Percentiles rank a stretch among this genome's conserved stretches.
Evolutionary conservation across 1,140 invertebrate species (phyloP).

Genomic region (Drosophila punjabiensis): DNA sequence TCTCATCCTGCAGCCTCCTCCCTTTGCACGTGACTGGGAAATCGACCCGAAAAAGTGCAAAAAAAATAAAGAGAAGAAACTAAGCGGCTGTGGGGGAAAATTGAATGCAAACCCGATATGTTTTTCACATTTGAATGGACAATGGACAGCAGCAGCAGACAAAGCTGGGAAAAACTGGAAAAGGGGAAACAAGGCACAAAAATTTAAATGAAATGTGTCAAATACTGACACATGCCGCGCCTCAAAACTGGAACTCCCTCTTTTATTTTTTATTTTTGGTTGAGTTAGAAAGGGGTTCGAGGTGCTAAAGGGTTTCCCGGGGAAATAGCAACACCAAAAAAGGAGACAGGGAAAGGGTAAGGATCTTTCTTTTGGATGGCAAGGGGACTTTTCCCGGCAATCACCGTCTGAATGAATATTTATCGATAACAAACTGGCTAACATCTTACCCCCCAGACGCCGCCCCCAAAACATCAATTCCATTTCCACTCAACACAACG

Average conservation of each 20-base stretch:
- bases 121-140: slow-evolving; percentile 70
- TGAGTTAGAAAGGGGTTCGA: slow-evolving; percentile 15
- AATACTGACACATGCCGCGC: slow-evolving; percentile 60
- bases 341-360: not conserved
- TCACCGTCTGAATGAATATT: slow-evolving; percentile 49
- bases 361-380: not conserved
- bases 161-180: slow-evolving; percentile 2
- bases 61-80: slow-evolving; percentile 8
- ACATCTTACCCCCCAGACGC: slow-evolving; percentile 14
- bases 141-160: slow-evolving; percentile 34
- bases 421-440: slow-evolving; percentile 48
- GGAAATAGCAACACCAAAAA: not conserved
- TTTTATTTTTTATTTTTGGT: not conserved
- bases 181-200: slow-evolving; percentile 13
- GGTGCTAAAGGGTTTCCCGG: slow-evolving; percentile 9
- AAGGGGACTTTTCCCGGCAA: slow-evolving; percentile 14
- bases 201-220: slow-evolving; percentile 77
- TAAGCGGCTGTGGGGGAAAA: slow-evolving; percentile 18
- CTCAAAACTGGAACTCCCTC: slow-evolving; percentile 22
- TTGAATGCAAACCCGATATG: slow-evolving; percentile 67
- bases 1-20: not conserved
- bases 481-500: slow-evolving; percentile 50
- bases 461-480: slow-evolving; percentile 26
- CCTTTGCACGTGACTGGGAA: slow-evolving; percentile 60
- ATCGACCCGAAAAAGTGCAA: slow-evolving; percentile 33